Conservation (phyloP, 1,140 invertebrate genomes). For the Micrasema minimum region DNA sequence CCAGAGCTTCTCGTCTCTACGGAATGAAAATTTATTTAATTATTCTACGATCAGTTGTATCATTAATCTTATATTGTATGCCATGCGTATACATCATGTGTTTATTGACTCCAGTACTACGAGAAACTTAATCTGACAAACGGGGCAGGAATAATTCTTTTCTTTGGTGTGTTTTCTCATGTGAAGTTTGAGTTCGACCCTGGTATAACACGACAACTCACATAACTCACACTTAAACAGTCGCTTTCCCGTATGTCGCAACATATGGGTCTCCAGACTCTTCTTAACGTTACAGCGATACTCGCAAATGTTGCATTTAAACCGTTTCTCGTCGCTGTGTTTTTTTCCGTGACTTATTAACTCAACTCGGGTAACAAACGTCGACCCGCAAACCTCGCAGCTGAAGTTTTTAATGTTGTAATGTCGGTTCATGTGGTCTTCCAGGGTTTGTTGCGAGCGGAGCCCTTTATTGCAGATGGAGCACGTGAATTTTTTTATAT, state of each 20-base stretch:
- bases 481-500: constrained; percentile 57
- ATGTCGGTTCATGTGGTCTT: constrained; percentile 62
- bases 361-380: constrained; percentile 63
- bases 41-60: constrained; percentile 49
- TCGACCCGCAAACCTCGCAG: constrained; percentile 64
- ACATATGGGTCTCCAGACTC: constrained; percentile 62
- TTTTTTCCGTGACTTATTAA: constrained; percentile 61
- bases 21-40: constrained; percentile 46
- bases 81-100: constrained; percentile 64
- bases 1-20: too few relatives aligned
- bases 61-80: constrained; percentile 60
- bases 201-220: constrained; percentile 59
- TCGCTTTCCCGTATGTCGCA: constrained; percentile 64
- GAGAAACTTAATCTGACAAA: constrained; percentile 66
- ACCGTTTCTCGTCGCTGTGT: constrained; percentile 58
- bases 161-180: constrained; percentile 67
- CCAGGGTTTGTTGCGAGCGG: constrained; percentile 60
- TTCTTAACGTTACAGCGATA: constrained; percentile 65
- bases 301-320: constrained; percentile 64
- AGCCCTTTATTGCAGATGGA: constrained; percentile 59
- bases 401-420: constrained; percentile 64
- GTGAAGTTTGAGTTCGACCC: constrained; percentile 61
- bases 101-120: constrained; percentile 63
- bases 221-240: constrained; percentile 61
- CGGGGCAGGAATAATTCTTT: constrained; percentile 69